Base-by-base conservation (phyloP, 2,888 invertebrate genomes). In the Mongoloraphidia duomilia region DNA sequence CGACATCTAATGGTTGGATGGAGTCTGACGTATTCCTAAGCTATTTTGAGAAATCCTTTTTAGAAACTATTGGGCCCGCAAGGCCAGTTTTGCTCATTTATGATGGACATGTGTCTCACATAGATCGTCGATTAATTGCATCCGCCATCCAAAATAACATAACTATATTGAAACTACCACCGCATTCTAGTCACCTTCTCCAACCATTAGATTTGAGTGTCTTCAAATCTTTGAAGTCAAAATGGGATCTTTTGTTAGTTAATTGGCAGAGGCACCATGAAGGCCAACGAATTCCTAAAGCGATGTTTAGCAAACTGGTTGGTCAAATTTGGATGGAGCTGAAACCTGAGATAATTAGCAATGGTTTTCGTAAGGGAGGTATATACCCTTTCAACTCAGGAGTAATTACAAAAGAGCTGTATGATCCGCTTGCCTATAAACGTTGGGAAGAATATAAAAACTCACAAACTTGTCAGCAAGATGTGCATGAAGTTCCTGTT, bases 141-240 rank as follows among this genome's bases (percentile, higher is more conserved):
- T 50, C 53, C 44, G 58, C 58, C 17, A 52, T 52, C 33, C 51
- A 54, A 54, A 51, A 48, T 17, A 51, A 56, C 38, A 50, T 59
- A 49, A 55, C 52, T 2, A 58, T 59, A 46, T 49, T 59, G 46
- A 58, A 59, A 50, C 49, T 57, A 41, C 56, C 58, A 41, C 50
- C 58, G 13, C 58, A 59, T 47, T 49, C 56, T 17, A 57, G 54
- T 41, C 58, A 59, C 49, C 36, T 58, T 13, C 50, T 60, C 39
- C 57, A 59, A 51, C 60, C 59, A 13, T 38, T 60, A 45, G 60
- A 61, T 50, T 49, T 59, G 26, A 35, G 55, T 13, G 59, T 59
- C 12, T 58, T 59, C 46, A 58, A 59, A 49, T 51, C 56, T 8
- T 44, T 56, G 47, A 57, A 54, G 49, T 39, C 49, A 35, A 41